Evolutionary conservation across 1,140 invertebrate genomes (phyloP), one percentile per base, ranked within the genome.

Genomic region (Scaptomyza hsui): DNA sequence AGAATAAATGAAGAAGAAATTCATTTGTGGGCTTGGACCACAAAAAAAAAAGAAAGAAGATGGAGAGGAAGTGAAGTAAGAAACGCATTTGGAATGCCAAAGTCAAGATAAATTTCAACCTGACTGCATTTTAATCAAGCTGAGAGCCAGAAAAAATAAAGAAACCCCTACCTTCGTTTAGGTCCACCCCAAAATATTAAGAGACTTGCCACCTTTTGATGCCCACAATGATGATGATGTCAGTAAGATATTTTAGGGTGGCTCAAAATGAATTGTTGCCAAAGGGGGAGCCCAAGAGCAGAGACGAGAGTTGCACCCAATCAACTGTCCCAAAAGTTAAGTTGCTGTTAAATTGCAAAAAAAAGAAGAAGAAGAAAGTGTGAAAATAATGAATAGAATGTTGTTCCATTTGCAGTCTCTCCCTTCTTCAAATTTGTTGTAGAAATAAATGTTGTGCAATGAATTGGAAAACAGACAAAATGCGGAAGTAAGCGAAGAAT

Each of bases 101-200:
- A 48, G 41, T 13, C 51, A 29, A 61, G 70, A 69, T 37, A 63
- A 68, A 69, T 86, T 86, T 86, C 82, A 47, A 82, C 82, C 88
- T 86, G 78, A 86, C 82, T 86, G 82, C 82, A 86, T 88, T 86
- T 86, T 86, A 86, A 86, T 86, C 82, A 86, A 86, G 78, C 63
- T 78, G 51, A 79, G 60, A 81, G 82, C 64, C 55, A 56, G 63
- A 68, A 79, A 39, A 35, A 60, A 78, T 57, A 55, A 75, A 51
- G 42, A 10, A 39, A 35, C 61, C 55, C 48, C 64, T n/a, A n/a
- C 53, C 59, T 24, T 15, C 44, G 52, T 47, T 44, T 59, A 68
- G 49, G 24, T 10, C 10, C 29, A 32, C 29, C 32, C 10, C 2
- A 6, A 29, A 29, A 29, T 29, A 29, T 29, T 29, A 29, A 29